Evolutionary conservation across 2,113 vertebrate species (phyloP), one percentile per base, ranked within the genome.

Genomic region (Coptodon rendalli): DNA sequence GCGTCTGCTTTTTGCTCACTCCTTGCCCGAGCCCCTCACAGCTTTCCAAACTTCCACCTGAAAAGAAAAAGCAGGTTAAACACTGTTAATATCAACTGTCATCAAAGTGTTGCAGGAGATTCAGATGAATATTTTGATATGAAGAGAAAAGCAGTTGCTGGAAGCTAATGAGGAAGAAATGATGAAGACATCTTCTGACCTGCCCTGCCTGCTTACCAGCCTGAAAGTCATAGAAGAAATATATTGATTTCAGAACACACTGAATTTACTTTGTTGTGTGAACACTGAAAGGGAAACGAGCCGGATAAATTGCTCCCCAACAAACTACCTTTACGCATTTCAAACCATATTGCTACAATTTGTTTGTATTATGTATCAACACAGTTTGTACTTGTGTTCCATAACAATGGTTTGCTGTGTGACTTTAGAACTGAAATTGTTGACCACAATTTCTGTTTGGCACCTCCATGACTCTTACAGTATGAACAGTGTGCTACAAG

Each of bases 401-500:
- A 90, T 84, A 79, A 85, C 56, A 76, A 81, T 89, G 71, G 71
- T 56, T 89, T 82, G 84, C 54, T 90, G 82, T 91, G 86, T 56
- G 85, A 45, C 36, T 45, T 43, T 17, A 14, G n/a, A 22, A 43
- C 7, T 73, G 36, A 73, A 45, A 16, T 43, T 27, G 3, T 73
- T 45, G n/a, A 40, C 43, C 9, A 66, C 38, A 71, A 27, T 71
- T 16, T 45, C 38, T 45, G 5, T 73, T 45, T 22, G 12, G n/a
- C 7, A 24, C 36, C n/a, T 24, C n/a, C 19, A 40, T 22, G 11
- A 40, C 36, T 40, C 63, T 40, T 40, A 40, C 19, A 40, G 19
- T 40, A 13, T 22, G 19, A 68, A 40, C 17, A 7, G 34, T 12
- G 17, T 66, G 6, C 31, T 66, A 36, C 31, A 11, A 36, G 31